Evolutionary conservation across 2,888 invertebrate genomes (phyloP), one percentile per base, ranked within the genome.

Genomic region (Polyommatus icarus): DNA sequence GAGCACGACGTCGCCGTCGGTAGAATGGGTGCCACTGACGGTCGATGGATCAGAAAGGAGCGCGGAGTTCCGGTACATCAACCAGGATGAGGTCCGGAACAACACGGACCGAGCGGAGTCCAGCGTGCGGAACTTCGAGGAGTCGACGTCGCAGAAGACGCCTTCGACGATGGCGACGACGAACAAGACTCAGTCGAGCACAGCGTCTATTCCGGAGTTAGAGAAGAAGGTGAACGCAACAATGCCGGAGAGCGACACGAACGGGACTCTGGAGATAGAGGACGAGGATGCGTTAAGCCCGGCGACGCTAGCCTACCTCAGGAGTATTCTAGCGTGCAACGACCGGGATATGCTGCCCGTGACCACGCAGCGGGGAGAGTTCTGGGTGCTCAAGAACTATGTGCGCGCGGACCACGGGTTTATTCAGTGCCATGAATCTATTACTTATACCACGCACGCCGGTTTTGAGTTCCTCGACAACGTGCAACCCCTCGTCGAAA

Each of bases 391-490:
- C 80, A 97, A 97, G 91, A 98, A 98, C 92, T 98, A 97, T 87
- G 95, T 98, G 82, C 95, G 95, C 67, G 97, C 97, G 79, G 96
- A 96, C 79, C 96, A 96, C 84, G 95, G 95, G 24, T 89, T 92
- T 71, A 88, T 97, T 76, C 95, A 94, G 86, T 98, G 98, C 90
- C 97, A 97, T 90, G 97, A 98, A 90, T 96, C 96, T 82, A 95
- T 98, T 82, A 98, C 98, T 0, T 98, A 98, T 87, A 98, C 98
- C 57, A 98, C 98, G 18, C 98, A 98, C 89, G 98, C 97, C 5
- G 98, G 98, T 85, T 98, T 96, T 91, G 97, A 98, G 83, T 98
- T 98, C 93, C 95, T 98, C 86, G 97, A 98, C 90, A 98, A 99
- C 91, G 95, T 98, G 84, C 95, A 96, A 88, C 97, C 98, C 79